Conservation (phyloP, 2,797 vertebrate species). For the Sebastes hubbsi region DNA sequence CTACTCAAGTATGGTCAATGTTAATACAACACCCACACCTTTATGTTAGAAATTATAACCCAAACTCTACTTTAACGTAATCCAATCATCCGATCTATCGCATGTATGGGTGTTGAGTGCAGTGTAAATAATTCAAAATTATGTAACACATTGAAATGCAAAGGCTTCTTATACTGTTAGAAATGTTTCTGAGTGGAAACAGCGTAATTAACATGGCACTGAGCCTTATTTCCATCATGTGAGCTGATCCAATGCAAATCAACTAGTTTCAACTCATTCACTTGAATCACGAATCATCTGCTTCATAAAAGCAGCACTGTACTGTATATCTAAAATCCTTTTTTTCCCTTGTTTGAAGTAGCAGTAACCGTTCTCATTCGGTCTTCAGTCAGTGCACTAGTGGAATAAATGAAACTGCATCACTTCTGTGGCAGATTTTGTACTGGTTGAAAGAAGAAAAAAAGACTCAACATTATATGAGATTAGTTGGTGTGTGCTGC, state of each 20-base stretch:
- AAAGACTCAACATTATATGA: not conserved
- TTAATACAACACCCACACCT: slow-evolving; percentile 31
- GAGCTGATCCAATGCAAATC: not conserved
- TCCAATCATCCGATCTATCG: not conserved
- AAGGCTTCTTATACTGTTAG: not conserved
- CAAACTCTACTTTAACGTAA: slow-evolving; percentile 35
- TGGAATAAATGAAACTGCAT: not conserved
- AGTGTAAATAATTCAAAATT: slow-evolving; percentile 13
- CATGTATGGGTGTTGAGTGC: not conserved
- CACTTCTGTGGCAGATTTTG: not conserved
- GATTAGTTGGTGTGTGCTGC: slow-evolving; percentile 4
- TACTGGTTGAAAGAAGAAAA: not conserved
- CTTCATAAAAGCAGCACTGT: not conserved
- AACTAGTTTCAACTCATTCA: not conserved
- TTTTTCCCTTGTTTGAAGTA: not conserved
- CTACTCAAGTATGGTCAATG: slow-evolving; percentile 29
- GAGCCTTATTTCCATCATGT: not conserved
- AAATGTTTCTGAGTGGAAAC: not conserved
- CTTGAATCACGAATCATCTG: not conserved
- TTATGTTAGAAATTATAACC: slow-evolving; percentile 18
- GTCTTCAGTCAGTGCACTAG: not conserved
- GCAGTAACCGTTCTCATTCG: not conserved
- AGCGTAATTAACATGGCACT: not conserved
- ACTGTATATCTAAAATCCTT: not conserved
- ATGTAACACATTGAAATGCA: not conserved